phyloP scores from a whole-genome alignment of 1,140 invertebrate species.

The Drosophila sp. region DNA sequence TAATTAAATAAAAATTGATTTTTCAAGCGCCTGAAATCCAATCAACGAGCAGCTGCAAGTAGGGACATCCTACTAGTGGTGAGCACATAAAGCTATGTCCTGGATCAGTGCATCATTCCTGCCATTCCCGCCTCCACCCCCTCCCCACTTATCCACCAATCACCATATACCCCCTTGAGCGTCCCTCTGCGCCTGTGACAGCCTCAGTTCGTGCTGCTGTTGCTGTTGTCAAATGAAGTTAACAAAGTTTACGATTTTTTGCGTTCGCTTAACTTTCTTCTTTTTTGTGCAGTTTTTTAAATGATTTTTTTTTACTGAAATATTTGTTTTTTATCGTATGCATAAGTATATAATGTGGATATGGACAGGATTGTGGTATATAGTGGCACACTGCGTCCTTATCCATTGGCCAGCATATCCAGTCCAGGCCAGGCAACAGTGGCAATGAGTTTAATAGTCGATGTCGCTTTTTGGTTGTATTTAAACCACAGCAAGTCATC shows the following conservation, averaged over 20 bases:
- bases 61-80: slow-evolving; percentile 54
- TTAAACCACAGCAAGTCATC: slow-evolving; percentile 83
- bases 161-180: background rate
- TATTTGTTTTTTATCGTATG: slow-evolving; percentile 58
- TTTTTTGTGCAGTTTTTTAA: slow-evolving; percentile 15
- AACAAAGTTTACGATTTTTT: slow-evolving; percentile 78
- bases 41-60: slow-evolving; percentile 77
- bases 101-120: slow-evolving; percentile 36
- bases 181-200: slow-evolving; percentile 1
- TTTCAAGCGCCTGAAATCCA: slow-evolving; percentile 79
- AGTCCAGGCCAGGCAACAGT: slow-evolving; percentile 16
- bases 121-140: background rate
- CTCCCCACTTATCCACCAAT: background rate
- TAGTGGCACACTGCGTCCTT: slow-evolving; percentile 22
- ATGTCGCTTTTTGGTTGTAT: slow-evolving; percentile 78
- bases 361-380: slow-evolving; percentile 51
- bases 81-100: slow-evolving; percentile 56
- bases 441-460: slow-evolving; percentile 78
- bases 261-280: slow-evolving; percentile 48
- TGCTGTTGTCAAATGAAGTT: slow-evolving; percentile 78
- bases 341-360: slow-evolving; percentile 78
- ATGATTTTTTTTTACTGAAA: slow-evolving; percentile 30
- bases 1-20: slow-evolving; percentile 83
- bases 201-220: slow-evolving; percentile 30
- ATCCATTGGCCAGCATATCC: slow-evolving; percentile 30